Evolutionary conservation across 2,113 vertebrate species (phyloP).

Genomic region (Candoia aspera): DNA sequence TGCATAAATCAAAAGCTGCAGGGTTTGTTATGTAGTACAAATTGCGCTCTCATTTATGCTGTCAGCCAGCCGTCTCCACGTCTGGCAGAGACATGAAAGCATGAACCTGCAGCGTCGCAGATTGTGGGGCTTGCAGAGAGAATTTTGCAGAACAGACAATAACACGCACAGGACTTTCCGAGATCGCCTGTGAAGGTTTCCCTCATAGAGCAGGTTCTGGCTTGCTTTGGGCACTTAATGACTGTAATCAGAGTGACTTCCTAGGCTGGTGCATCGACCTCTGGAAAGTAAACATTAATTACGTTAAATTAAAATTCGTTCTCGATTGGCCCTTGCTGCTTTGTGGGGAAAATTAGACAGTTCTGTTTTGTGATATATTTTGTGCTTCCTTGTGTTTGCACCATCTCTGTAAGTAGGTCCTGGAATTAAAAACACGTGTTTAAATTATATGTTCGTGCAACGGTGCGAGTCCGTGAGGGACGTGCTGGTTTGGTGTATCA

Average conservation of each 20-base stretch:
- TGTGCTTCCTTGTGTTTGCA: background rate
- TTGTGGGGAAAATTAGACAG: background rate
- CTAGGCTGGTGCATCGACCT: background rate
- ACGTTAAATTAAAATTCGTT: too few species aligned
- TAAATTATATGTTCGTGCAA: background rate
- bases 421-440: background rate
- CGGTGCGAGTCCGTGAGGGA: background rate
- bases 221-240: background rate
- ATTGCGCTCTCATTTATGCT: fast-evolving
- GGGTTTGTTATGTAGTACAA: background rate
- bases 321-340: background rate
- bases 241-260: background rate
- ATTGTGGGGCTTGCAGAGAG: background rate
- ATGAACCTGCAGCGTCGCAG: background rate
- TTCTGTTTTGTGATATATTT: background rate
- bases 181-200: background rate
- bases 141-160: background rate
- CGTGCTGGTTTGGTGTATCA: background rate
- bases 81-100: background rate
- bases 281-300: too few species aligned
- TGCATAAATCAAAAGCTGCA: fast-evolving
- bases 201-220: background rate
- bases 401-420: background rate
- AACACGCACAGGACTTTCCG: background rate
- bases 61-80: background rate